Evolutionary conservation across 2,113 vertebrate genomes (phyloP).

Genomic region (Thomomys bottae): DNA sequence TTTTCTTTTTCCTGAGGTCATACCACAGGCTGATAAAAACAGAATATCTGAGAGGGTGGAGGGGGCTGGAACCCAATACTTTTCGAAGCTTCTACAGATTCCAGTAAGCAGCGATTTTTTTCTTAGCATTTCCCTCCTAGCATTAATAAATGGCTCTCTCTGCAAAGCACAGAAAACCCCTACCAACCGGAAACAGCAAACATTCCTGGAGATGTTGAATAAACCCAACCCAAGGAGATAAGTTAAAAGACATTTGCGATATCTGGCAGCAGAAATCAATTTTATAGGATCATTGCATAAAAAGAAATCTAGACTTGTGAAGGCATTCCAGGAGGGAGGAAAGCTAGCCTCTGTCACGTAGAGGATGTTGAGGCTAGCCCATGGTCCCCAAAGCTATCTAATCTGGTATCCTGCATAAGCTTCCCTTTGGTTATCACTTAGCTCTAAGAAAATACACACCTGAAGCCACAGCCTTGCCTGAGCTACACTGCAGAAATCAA

Average conservation of each 20-base stretch:
- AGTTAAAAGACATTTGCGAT: neutral
- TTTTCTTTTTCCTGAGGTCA: neutral
- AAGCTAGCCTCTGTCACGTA: neutral
- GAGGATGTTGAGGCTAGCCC: neutral
- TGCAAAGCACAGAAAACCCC: neutral
- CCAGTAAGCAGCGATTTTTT: neutral
- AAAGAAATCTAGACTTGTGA: neutral
- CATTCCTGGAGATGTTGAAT: neutral
- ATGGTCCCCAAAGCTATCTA: neutral
- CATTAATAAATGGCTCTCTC: neutral
- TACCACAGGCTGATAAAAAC: neutral
- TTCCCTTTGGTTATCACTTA: neutral
- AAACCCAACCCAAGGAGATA: neutral
- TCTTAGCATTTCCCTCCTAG: neutral
- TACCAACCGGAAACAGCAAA: neutral
- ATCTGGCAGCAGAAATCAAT: neutral
- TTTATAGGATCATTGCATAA: neutral
- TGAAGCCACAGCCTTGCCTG: neutral
- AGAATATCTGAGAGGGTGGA: neutral
- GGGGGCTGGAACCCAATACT: neutral
- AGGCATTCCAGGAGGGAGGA: neutral
- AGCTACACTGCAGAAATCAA: neutral
- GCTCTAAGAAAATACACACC: neutral
- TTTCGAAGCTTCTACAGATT: neutral
- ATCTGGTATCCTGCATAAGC: neutral